phyloP scores from a whole-genome alignment of 1,140 invertebrate species.

The Muscidifurax raptorellus region DNA sequence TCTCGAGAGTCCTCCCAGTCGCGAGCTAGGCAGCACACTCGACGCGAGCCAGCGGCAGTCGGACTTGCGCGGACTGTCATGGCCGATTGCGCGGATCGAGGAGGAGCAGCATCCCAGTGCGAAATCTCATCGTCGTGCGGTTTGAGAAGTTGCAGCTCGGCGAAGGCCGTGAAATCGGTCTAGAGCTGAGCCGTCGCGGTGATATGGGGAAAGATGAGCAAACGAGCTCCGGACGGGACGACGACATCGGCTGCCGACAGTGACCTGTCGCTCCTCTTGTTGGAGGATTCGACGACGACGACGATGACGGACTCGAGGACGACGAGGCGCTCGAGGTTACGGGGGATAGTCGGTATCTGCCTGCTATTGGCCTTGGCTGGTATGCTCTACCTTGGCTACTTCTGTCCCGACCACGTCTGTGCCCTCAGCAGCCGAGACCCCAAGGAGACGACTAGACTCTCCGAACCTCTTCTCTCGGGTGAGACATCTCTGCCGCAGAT shows the following conservation, averaged over 20 bases:
- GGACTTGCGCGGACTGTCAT: conserved; percentile 13
- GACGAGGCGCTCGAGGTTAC: conserved; percentile 74
- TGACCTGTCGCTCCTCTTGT: conserved; percentile 60
- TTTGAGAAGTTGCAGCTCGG: background rate
- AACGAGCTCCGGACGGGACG: conserved; percentile 33
- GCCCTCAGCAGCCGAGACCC: conserved; percentile 82
- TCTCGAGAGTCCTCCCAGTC: conserved; percentile 23
- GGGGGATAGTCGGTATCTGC: conserved; percentile 86
- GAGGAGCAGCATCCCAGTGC: background rate
- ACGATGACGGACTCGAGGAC: conserved; percentile 69
- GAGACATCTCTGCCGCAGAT: conserved; percentile 59
- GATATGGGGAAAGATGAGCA: conserved; percentile 39
- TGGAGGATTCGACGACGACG: background rate
- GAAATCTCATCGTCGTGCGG: background rate
- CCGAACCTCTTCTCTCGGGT: conserved; percentile 66
- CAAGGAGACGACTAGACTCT: conserved; percentile 69
- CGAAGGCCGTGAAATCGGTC: background rate
- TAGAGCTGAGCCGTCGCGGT: background rate
- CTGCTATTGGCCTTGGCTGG: conserved; percentile 86
- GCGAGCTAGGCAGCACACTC: conserved; percentile 1
- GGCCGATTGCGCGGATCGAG: background rate
- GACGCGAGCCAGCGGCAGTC: background rate
- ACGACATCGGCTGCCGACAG: conserved; percentile 15
- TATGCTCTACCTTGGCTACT: conserved; percentile 91
- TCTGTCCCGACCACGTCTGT: conserved; percentile 90